Evolutionary conservation across 92 coral and sea anemone genomes (phyloP), one percentile per base, ranked within the genome.

Genomic region (Zoanthus solanderi): DNA sequence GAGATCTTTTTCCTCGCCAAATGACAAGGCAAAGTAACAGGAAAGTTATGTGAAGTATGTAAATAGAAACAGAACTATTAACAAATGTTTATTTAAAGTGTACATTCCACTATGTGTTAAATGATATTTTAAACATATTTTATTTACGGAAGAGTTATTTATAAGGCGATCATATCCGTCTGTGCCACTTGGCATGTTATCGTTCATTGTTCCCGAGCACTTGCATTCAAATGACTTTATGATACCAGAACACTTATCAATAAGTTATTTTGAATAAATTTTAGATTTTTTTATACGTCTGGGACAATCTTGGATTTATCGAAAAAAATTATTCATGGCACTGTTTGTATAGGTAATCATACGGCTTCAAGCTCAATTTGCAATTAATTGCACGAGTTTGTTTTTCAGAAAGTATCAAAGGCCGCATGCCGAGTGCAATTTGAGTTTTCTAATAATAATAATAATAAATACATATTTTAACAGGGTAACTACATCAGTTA

Each of bases 241-340:
- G 9, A 50, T 28, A 54, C 30, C 15, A 77, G 45, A 65, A 81
- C 23, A 56, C 78, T 63, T 61, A 57, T 48, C 83, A 53, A 73
- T 57, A 75, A 12, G 53, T 86, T 76, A 76, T 86, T 79, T 76
- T 63, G 50, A 76, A 86, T 68, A 86, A 76, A 85, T 42, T 58
- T 85, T 53, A 47, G 46, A 73, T 76, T 78, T 87, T 87, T 37
- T 47, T 87, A 78, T 5, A 69, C 32, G 56, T 78, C 23, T 29
- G 80, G 69, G 69, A 63, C 0, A 7, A 50, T 7, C 12, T 10
- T 7, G 54, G 9, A 7, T 7, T 2, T 10, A 50, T 50, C 12
- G 12, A 50, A 50, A 10, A 10, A 7, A 50, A 50, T 1, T 50
- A 0, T 2, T 50, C 9, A 50, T 50, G 54, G 4, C 54, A 50